Evolutionary conservation across 2,113 vertebrate species (phyloP).

Genomic region (Rousettus leschenaultii): DNA sequence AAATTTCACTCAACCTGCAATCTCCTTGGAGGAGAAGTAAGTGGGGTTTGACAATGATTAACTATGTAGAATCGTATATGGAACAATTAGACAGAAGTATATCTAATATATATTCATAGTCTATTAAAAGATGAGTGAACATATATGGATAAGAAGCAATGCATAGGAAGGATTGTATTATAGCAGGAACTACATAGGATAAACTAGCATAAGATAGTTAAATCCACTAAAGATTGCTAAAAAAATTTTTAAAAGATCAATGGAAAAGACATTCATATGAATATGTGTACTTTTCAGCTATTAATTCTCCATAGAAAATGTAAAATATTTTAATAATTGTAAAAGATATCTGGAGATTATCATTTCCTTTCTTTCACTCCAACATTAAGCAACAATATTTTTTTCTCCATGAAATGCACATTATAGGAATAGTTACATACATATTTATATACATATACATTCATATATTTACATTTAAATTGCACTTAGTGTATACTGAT

Average conservation of each 20-base stretch:
- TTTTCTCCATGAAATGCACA: neutral
- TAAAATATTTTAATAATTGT: neutral
- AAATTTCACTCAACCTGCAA: conserved; percentile 19
- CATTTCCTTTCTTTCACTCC: neutral
- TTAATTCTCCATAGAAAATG: neutral
- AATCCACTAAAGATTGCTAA: neutral
- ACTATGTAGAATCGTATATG: neutral
- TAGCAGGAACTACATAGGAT: neutral
- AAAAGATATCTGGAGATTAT: neutral
- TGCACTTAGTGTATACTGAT: neutral
- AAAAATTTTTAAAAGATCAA: neutral
- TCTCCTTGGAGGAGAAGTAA: conserved; percentile 46
- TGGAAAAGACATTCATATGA: neutral
- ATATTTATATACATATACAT: neutral
- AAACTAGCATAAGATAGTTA: accelerated
- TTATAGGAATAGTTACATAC: neutral
- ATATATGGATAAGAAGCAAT: conserved; percentile 50
- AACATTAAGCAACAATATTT: neutral
- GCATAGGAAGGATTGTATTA: conserved; percentile 39
- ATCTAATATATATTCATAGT: conserved; percentile 16
- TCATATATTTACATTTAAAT: neutral
- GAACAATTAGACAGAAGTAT: conserved; percentile 7
- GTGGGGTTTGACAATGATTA: conserved; percentile 49
- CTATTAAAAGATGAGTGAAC: neutral
- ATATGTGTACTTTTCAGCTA: neutral